Percentiles rank a stretch among this genome's conserved stretches.
These are phyloP conservation scores for Cantharis flavilabris DNA, from an alignment of 2,888 invertebrate genomes.

Conservation along the genomic window DNA sequence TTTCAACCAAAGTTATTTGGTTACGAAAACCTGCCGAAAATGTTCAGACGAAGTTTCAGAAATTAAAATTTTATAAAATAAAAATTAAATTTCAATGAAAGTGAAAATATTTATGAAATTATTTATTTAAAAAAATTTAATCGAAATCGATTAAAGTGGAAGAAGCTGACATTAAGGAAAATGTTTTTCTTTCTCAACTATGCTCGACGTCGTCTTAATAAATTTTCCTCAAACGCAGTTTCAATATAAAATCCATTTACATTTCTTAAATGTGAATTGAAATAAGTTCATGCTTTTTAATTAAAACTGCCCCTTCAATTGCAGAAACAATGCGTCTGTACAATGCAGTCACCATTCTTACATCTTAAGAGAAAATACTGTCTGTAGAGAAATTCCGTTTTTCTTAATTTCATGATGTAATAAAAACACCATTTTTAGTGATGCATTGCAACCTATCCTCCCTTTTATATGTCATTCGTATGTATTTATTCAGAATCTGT, in stretches of 20 bases:
- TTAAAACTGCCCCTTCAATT: neutral
- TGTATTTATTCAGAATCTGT: neutral
- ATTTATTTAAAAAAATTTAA: too few relatives aligned
- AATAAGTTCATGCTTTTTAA: neutral
- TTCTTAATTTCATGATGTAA: neutral
- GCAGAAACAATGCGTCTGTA: neutral
- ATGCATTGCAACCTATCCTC: neutral
- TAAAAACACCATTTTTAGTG: neutral
- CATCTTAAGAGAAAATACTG: neutral
- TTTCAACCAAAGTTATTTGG: too few relatives aligned
- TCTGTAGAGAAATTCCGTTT: neutral
- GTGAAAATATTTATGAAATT: too few relatives aligned
- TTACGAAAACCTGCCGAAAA: too few relatives aligned
- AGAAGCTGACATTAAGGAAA: too few relatives aligned
- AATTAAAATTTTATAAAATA: too few relatives aligned
- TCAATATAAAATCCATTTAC: neutral
- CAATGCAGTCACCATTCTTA: neutral
- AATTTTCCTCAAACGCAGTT: neutral
- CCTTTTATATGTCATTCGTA: neutral
- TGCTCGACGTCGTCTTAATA: too few relatives aligned
- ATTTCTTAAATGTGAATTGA: neutral
- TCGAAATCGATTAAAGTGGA: too few relatives aligned
- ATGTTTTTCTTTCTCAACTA: too few relatives aligned
- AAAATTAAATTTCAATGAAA: too few relatives aligned
- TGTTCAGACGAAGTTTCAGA: too few relatives aligned